Conservation (phyloP, 2,888 invertebrate species). For the Julus scanicus region DNA sequence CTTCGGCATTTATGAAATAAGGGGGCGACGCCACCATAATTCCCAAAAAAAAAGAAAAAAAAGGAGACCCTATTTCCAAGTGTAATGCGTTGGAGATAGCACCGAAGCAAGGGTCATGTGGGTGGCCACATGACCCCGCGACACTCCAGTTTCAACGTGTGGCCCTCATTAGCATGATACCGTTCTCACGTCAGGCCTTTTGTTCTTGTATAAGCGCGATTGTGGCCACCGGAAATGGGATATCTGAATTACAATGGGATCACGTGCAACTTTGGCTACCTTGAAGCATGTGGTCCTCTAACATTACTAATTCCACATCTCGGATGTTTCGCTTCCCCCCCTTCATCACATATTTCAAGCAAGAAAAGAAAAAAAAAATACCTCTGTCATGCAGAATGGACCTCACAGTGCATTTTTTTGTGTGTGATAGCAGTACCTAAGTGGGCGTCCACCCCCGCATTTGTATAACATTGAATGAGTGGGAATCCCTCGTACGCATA, state of each 20-base stretch:
- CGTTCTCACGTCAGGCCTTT: slow-evolving; percentile 39
- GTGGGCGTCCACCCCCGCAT: slow-evolving; percentile 6
- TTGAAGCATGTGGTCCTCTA: slow-evolving; percentile 1
- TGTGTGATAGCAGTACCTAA: background rate
- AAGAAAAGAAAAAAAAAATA: background rate
- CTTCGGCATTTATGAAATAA: background rate
- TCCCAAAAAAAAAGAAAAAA: background rate
- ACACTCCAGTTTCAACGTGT: slow-evolving; percentile 4
- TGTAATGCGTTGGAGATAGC: background rate
- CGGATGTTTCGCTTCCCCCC: background rate
- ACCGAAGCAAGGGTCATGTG: background rate
- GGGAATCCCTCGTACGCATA: background rate
- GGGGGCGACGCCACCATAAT: too few species aligned
- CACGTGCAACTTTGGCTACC: slow-evolving; percentile 31
- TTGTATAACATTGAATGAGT: background rate
- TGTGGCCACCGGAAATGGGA: slow-evolving; percentile 31
- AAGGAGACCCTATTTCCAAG: background rate
- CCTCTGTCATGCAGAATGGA: background rate
- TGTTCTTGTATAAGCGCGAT: background rate
- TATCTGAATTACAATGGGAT: slow-evolving; percentile 36
- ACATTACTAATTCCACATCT: background rate
- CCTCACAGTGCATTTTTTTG: background rate
- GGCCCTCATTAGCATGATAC: slow-evolving; percentile 42
- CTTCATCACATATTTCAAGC: too few species aligned
- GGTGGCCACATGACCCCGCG: slow-evolving; percentile 12